Evolutionary conservation across 2,113 vertebrate genomes (phyloP).

Genomic region (Hoplias malabaricus): DNA sequence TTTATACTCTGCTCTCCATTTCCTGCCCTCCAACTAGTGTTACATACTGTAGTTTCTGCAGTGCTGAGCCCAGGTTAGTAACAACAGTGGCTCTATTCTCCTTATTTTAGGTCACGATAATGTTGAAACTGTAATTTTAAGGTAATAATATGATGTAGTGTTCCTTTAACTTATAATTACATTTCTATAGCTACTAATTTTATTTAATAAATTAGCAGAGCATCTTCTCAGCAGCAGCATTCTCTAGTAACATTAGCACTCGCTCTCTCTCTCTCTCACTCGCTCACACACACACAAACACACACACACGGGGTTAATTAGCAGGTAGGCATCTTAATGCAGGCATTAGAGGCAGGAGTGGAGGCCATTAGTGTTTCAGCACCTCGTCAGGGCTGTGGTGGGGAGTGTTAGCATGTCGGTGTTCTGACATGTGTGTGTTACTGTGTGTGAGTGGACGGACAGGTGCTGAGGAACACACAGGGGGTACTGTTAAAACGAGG

Average conservation of each 20-base stretch:
- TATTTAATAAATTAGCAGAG: neutral
- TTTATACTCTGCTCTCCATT: no score
- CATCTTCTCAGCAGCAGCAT: neutral
- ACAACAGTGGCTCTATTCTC: no score
- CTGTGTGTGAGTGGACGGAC: neutral
- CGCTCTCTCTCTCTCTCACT: neutral
- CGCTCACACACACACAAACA: conserved; percentile 25
- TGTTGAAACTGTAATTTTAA: no score
- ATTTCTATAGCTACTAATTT: neutral
- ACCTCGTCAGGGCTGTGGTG: conserved; percentile 2
- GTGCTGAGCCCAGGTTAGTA: no score
- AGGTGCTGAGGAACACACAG: neutral
- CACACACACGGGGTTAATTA: conserved; percentile 45
- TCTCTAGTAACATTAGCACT: neutral
- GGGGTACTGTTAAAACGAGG: neutral
- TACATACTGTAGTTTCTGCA: no score
- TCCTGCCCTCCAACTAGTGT: no score
- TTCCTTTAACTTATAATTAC: neutral
- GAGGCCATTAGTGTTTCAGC: conserved; percentile 43
- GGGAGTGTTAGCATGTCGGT: neutral
- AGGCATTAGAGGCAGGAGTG: conserved; percentile 7
- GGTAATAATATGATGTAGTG: no score
- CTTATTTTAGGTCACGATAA: no score
- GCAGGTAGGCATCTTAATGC: conserved; percentile 39
- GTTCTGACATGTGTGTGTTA: conserved; percentile 2